Base-by-base conservation (phyloP, 2,888 invertebrate species). In the Xestia ashworthii region DNA sequence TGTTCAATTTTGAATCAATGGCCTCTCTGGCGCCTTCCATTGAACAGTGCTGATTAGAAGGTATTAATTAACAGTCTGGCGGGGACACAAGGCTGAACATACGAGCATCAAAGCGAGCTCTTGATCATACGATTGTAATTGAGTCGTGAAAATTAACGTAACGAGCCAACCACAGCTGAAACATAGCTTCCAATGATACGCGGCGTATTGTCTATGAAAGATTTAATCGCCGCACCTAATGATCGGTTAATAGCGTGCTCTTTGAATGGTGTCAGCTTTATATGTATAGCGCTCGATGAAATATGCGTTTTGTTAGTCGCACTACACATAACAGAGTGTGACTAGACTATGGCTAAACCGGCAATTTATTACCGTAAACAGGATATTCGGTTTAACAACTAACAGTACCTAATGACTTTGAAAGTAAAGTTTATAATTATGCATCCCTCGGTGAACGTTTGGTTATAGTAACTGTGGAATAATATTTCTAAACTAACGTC, bases 181-280 rank as follows among this genome's bases (percentile, higher is more conserved):
- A 82, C 78, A 72, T 82, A 74, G 71, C 65, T 77, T 71, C 50
- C 78, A 74, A 76, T 68, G 73, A 78, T 79, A 78, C 75, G 77
- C 80, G 82, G 77, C 78, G 71, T 73, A 88, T 82, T 86, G 77
- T 82, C 74, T 84, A 84, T 84, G 82, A 82, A 75, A 82, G 80
- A 84, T 83, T 85, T 88, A 87, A 89, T 89, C 85, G 80, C 82
- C 66, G 73, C 71, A 76, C 82, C 83, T 90, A 90, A 90, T 87
- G 90, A 90, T 88, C 80, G 83, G 81, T 81, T 91, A 88, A 91
- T 89, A 87, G 88, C 82, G 83, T 85, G 87, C 76, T 84, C 84
- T 88, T 88, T 82, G 85, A 88, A 88, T 86, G 88, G 84, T 85
- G 89, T 83, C 88, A 80, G 85, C 84, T 88, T 84, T 85, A 84